These are phyloP conservation scores for Triops longicaudatus DNA, from an alignment of 1,140 invertebrate species.

Conservation along the genomic window DNA sequence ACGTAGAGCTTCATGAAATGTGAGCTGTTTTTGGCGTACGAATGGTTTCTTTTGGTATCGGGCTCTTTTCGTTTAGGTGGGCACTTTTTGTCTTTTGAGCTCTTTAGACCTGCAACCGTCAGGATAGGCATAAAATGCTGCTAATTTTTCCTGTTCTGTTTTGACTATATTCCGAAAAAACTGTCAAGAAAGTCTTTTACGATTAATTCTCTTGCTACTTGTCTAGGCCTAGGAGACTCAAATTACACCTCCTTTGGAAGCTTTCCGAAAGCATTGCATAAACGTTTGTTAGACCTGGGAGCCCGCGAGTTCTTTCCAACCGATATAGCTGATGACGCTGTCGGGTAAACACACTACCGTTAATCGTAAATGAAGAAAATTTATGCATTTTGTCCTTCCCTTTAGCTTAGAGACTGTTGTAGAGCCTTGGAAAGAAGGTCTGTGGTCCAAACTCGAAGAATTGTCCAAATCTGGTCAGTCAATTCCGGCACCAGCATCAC, in stretches of 20 bases:
- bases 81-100: too few relatives aligned
- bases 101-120: too few relatives aligned
- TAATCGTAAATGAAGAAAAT: background rate
- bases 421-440: conserved; percentile 47
- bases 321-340: conserved; percentile 49
- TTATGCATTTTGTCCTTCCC: conserved; percentile 16
- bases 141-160: too few relatives aligned
- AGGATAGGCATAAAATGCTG: too few relatives aligned
- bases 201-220: conserved; percentile 16
- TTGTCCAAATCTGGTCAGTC: conserved; percentile 23
- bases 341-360: conserved; percentile 42
- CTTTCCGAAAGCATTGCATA: conserved; percentile 43
- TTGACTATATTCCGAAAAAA: too few relatives aligned
- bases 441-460: conserved; percentile 39
- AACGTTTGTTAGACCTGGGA: conserved; percentile 41
- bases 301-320: conserved; percentile 43
- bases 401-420: conserved; percentile 43
- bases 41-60: too few relatives aligned
- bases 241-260: conserved; percentile 51
- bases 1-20: too few relatives aligned
- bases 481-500: background rate
- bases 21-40: too few relatives aligned
- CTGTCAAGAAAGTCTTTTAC: conserved; percentile 20
- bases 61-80: too few relatives aligned
- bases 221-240: conserved; percentile 46